Percentiles rank a stretch among this genome's conserved stretches.
These are phyloP conservation scores for Rhinoraja longicauda DNA, from an alignment of 2,797 vertebrate species.

Conservation along the genomic window DNA sequence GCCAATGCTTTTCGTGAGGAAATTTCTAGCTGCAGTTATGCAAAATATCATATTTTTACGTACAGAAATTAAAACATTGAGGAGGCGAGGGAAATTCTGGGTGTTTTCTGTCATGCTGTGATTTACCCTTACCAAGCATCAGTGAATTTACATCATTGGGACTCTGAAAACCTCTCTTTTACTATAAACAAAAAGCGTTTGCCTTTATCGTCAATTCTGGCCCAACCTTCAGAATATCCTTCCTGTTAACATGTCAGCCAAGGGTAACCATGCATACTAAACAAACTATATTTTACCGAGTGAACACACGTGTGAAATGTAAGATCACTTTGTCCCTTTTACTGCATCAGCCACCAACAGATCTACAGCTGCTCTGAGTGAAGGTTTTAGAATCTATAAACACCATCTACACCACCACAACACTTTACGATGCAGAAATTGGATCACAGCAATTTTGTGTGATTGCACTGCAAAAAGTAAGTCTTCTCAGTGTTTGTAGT, in stretches of 20 bases:
- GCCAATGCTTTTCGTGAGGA: background rate
- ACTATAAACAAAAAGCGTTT: conserved; percentile 41
- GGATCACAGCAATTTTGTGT: background rate
- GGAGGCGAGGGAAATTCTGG: conserved; percentile 48
- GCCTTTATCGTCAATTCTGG: conserved; percentile 42
- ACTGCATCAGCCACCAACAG: conserved; percentile 55
- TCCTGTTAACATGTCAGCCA: conserved; percentile 65
- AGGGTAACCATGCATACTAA: conserved; percentile 65
- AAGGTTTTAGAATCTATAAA: background rate
- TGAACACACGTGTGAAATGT: conserved; percentile 43
- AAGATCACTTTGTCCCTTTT: conserved; percentile 41
- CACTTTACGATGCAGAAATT: background rate
- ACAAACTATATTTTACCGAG: conserved; percentile 45
- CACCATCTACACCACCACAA: background rate
- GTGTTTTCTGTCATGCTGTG: conserved; percentile 46
- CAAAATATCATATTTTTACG: conserved; percentile 32
- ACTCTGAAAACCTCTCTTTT: conserved; percentile 44
- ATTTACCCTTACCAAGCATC: conserved; percentile 40
- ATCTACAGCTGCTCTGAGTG: conserved; percentile 50
- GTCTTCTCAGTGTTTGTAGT: background rate
- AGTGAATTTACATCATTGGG: conserved; percentile 40
- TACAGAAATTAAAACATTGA: conserved; percentile 41
- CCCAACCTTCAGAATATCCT: conserved; percentile 53
- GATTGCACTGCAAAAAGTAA: conserved; percentile 12
- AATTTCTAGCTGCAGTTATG: conserved; percentile 6